phyloP scores from a whole-genome alignment of 2,113 vertebrate species.

The Grammomys surdaster region DNA sequence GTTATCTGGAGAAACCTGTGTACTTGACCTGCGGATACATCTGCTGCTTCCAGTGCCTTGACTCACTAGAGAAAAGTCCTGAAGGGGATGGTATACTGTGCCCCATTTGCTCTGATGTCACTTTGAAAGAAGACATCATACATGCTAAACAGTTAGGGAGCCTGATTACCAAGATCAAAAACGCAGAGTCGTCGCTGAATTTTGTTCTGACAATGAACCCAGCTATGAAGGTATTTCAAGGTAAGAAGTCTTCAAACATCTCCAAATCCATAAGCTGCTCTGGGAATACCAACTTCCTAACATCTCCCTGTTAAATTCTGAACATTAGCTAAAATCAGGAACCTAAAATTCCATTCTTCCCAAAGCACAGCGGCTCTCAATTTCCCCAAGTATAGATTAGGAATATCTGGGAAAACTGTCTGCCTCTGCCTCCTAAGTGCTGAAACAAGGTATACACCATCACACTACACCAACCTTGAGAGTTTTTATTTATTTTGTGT shows the following conservation, averaged over 20 bases:
- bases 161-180: not conserved
- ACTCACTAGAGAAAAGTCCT: not conserved
- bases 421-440: not conserved
- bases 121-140: not conserved
- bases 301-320: accelerated
- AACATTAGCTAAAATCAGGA: not conserved
- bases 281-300: not conserved
- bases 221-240: not conserved
- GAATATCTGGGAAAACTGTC: too few relatives aligned
- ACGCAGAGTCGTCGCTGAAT: not conserved
- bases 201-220: not conserved
- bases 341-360: not conserved
- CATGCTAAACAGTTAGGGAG: accelerated
- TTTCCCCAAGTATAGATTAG: not conserved
- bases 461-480: not conserved
- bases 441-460: too few relatives aligned
- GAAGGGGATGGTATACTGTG: accelerated
- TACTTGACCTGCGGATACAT: not conserved
- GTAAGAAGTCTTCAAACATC: not conserved
- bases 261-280: accelerated
- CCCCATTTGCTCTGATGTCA: not conserved
- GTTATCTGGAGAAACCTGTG: accelerated
- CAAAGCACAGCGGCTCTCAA: accelerated
- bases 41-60: not conserved
- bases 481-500: not conserved